Evolutionary conservation across 2,113 vertebrate species (phyloP).

Genomic region (Spilogale gracilis): DNA sequence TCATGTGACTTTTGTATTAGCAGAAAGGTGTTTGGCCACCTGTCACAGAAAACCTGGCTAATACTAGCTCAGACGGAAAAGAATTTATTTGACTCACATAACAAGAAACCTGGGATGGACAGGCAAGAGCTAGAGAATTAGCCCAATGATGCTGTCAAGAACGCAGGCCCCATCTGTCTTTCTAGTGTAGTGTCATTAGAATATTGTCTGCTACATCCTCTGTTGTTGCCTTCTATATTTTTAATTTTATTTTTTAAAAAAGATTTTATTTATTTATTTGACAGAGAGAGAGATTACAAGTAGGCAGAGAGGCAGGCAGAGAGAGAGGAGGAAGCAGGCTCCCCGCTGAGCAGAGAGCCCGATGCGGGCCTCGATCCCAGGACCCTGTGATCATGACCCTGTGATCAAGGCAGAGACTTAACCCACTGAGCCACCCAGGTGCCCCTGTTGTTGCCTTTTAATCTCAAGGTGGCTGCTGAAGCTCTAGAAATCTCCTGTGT

Average conservation of each 20-base stretch:
- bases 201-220: not conserved
- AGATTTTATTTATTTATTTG: too few species aligned
- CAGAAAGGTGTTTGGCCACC: not conserved
- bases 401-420: too few species aligned
- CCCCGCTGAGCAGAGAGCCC: too few species aligned
- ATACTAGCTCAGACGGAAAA: not conserved
- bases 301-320: too few species aligned
- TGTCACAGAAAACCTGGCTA: not conserved
- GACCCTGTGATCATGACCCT: too few species aligned
- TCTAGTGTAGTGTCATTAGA: not conserved
- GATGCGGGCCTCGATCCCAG: too few species aligned
- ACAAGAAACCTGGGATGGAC: not conserved
- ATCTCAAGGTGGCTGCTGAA: not conserved
- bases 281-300: too few species aligned
- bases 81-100: not conserved
- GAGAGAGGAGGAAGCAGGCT: too few species aligned
- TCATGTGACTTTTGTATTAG: not conserved
- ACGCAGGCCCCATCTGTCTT: not conserved
- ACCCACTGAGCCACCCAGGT: too few species aligned
- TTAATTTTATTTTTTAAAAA: too few species aligned
- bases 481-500: not conserved
- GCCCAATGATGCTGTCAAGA: not conserved
- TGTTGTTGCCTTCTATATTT: not conserved
- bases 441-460: not conserved
- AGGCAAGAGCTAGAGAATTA: not conserved